Base-by-base conservation (phyloP, 2,797 vertebrate genomes). In the Triplophysa bombifrons region DNA sequence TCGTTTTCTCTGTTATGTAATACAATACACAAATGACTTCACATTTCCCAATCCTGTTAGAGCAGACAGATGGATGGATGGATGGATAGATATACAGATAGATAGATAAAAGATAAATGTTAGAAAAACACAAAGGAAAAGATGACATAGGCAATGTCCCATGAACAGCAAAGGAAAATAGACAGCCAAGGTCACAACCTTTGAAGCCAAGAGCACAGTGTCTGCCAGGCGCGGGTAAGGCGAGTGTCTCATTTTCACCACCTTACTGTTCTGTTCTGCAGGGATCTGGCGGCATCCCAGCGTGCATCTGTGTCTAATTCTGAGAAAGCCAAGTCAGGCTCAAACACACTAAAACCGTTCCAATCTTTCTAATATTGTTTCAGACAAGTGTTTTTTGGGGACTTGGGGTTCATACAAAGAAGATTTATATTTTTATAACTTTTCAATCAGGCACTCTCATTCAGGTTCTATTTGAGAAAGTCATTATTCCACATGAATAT, bases 171-270 rank as follows among this genome's bases (percentile, higher is more conserved):
- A 50, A 17, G 14, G 3, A 46, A 74, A 41, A 65, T 65, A 55
- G 1, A 34, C 19, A 44, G 11, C 53, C 41, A 68, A 60, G 75
- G 44, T 70, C 41, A 61, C 27, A 38, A 34, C 38, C 27, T 50
- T 44, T 46, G 25, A 46, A 19, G 38, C 50, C 34, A 41, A 12
- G 14, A 25, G 73, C 17, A 25, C 74, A 67, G 51, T 56, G 38
- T 76, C 50, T 16, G 48, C 3, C 22, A 2, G 51, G 30, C 17
- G 34, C 22, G 44, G 53, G 64, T 38, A 14, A 34, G 67, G 20
- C 6, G 46, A 41, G 67, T 77, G 75, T 61, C 55, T 78, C 76
- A 78, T 78, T 78, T 41, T 58, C 56, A 71, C 67, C 46, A 64
- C 46, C 27, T 20, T 48, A 60, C 63, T 48, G 74, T 60, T 65